phyloP scores from a whole-genome alignment of 2,888 invertebrate species.

The Phymatocera aterrima region DNA sequence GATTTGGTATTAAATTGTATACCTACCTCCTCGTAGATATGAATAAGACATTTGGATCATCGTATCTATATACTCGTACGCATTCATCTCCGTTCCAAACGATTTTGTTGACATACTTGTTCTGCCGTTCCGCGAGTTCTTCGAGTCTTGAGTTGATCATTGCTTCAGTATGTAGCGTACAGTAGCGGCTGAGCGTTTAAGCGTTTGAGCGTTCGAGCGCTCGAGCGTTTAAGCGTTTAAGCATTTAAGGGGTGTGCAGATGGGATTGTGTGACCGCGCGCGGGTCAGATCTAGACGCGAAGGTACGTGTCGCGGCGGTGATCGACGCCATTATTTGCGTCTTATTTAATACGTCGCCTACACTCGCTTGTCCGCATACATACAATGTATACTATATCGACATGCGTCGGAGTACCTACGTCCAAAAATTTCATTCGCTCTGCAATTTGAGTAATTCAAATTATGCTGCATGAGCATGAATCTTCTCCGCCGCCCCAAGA shows the following conservation, averaged over 20 bases:
- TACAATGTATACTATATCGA: no score
- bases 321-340: constrained; percentile 26
- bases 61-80: neutral
- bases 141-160: neutral
- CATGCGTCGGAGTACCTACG: no score
- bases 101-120: neutral
- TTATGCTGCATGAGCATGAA: no score
- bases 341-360: neutral
- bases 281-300: constrained; percentile 37
- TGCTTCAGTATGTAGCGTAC: neutral
- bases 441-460: no score
- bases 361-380: no score
- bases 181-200: neutral
- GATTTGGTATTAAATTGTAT: no score
- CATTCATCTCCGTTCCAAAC: no score
- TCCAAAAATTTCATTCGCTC: no score
- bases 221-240: constrained; percentile 60
- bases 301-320: neutral
- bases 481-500: no score
- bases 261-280: constrained; percentile 70
- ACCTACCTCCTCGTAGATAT: no score
- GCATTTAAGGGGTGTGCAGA: constrained; percentile 66
- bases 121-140: constrained; percentile 4
- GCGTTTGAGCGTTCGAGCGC: constrained; percentile 16
- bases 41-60: no score